Percentiles rank a stretch among this genome's conserved stretches.
These are phyloP conservation scores for Nilaparvata lugens DNA, from an alignment of 1,140 invertebrate genomes.

Conservation along the genomic window DNA sequence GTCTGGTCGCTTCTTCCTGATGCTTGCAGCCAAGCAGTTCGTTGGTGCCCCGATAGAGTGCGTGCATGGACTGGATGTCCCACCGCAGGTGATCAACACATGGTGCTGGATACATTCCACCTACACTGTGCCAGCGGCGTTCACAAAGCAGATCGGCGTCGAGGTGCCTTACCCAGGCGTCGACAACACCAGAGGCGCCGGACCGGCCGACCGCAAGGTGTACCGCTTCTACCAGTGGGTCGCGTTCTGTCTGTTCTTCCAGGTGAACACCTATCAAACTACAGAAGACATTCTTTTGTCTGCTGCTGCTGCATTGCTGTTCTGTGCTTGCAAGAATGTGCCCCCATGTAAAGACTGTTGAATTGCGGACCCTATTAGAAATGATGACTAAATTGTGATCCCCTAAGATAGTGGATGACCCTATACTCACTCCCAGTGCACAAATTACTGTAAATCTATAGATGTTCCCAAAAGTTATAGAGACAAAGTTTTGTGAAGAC, in stretches of 20 bases:
- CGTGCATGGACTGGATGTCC: slow-evolving; percentile 62
- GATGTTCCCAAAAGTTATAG: too few relatives aligned
- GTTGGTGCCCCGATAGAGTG: slow-evolving; percentile 55
- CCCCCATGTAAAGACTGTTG: too few relatives aligned
- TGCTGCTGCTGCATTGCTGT: too few relatives aligned
- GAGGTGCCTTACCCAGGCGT: slow-evolving; percentile 63
- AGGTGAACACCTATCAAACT: slow-evolving; percentile 44
- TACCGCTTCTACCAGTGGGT: slow-evolving; percentile 86
- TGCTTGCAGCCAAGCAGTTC: slow-evolving; percentile 46
- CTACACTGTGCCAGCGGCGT: slow-evolving; percentile 67
- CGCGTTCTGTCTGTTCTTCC: slow-evolving; percentile 75
- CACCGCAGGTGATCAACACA: slow-evolving; percentile 79
- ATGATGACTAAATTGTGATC: too few relatives aligned
- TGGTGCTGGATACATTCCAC: slow-evolving; percentile 93
- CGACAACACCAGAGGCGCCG: slow-evolving; percentile 41
- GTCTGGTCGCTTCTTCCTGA: slow-evolving; percentile 43
- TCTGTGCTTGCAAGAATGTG: too few relatives aligned
- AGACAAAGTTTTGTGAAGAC: too few relatives aligned
- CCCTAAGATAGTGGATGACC: too few relatives aligned
- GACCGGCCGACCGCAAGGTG: slow-evolving; percentile 41
- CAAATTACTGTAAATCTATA: too few relatives aligned
- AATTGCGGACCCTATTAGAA: too few relatives aligned
- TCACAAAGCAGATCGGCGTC: slow-evolving; percentile 46
- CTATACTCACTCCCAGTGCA: too few relatives aligned
- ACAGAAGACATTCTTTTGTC: too few relatives aligned